phyloP scores from a whole-genome alignment of 1,140 invertebrate genomes.

The Dendroctonus valens region DNA sequence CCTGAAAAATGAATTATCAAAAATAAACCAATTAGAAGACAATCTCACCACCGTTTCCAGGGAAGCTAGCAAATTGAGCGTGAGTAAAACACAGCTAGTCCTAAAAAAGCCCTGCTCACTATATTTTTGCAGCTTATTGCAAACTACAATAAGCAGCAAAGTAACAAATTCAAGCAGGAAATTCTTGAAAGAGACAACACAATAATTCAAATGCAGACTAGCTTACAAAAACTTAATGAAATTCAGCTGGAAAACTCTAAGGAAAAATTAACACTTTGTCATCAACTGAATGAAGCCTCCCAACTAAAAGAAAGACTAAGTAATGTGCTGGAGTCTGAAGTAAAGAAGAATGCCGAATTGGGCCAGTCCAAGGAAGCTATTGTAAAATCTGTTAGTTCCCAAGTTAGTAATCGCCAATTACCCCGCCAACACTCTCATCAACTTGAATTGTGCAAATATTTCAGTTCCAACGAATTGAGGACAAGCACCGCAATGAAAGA shows the following conservation, averaged over 20 bases:
- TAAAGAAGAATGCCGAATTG: conserved; percentile 40
- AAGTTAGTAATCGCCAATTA: conserved; percentile 19
- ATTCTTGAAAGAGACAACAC: conserved; percentile 38
- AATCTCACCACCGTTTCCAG: conserved; percentile 39
- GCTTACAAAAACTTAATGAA: conserved; percentile 41
- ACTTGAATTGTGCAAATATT: neutral
- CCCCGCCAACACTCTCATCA: too few species aligned
- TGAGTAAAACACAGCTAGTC: conserved; percentile 9
- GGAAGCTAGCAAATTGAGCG: conserved; percentile 43
- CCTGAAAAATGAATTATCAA: conserved; percentile 40
- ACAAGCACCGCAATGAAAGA: conserved; percentile 39
- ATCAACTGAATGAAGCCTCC: conserved; percentile 44
- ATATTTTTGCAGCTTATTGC: conserved; percentile 42
- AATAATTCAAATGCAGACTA: conserved; percentile 40
- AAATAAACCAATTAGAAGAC: conserved; percentile 41
- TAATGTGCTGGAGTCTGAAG: conserved; percentile 39
- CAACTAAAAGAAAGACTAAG: conserved; percentile 42
- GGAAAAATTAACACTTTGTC: conserved; percentile 44
- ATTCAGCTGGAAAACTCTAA: conserved; percentile 42
- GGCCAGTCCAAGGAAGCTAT: conserved; percentile 38
- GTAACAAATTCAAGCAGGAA: conserved; percentile 43
- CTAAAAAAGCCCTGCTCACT: neutral
- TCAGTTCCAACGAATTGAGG: conserved; percentile 37
- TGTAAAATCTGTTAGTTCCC: conserved; percentile 24
- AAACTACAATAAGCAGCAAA: conserved; percentile 47